Base-by-base conservation (phyloP, 2,113 vertebrate species). In the Echinops telfairi region DNA sequence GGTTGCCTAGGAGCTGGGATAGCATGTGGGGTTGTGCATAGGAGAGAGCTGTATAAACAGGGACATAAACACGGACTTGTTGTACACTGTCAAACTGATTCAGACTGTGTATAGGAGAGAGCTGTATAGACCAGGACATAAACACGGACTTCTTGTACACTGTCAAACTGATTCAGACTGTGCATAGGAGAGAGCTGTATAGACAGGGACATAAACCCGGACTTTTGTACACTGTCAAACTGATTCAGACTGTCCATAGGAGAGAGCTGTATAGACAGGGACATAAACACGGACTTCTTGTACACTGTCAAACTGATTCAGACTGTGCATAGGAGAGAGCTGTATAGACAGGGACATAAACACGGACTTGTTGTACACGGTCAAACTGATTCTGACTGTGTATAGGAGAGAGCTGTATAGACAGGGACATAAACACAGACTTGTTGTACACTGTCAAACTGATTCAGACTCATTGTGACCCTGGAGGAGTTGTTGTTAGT, bases 1-100 rank as follows among this genome's bases (percentile, higher is more conserved):
- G 36, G 3, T 23, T 2, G 6, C 25, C 79, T 15, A 19, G 0
- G 60, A 15, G 1, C 19, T 11, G 25, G 36, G n/a, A 36, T n/a
- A 64, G 66, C 85, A 62, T 14, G 23, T 0, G 17, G 19, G n/a
- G 6, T n/a, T 36, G 8, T 1, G 3, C 17, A 22, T 3, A 20
- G 47, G 43, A 33, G 38, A 73, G 10, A 38, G 1, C 14, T 29
- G 64, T 29, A 68, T 10, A 68, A 25, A 58, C 19, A 58, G 12
- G 11, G 40, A 40, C 40, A 3, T 40, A 40, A 40, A 3, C 40
- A 40, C 40, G 7, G 40, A 40, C 40, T 5, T 58, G 57, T 33
- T 70, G 31, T 15, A 31, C 17, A 31, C 68, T 33, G 1, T 70
- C 12, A 33, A 70, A 15, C 31, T 8, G 12, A 71, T 71, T 71